Conservation (phyloP, 2,888 invertebrate species). For the Drosophila merina region DNA sequence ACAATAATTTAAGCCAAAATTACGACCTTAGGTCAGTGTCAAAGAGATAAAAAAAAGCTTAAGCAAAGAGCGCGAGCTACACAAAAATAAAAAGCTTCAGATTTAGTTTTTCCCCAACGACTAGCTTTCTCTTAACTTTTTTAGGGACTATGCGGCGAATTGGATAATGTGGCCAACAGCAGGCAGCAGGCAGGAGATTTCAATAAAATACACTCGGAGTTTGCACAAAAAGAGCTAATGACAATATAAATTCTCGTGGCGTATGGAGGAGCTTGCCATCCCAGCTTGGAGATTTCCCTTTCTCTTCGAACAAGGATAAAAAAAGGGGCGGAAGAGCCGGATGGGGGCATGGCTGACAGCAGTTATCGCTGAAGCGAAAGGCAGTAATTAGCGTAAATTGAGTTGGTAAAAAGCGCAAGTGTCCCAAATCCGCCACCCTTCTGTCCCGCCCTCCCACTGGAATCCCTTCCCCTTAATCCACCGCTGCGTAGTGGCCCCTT, state of each 20-base stretch:
- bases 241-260: constrained; percentile 70
- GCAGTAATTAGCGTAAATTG: constrained; percentile 78
- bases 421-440: constrained; percentile 51
- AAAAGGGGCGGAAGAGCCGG: not conserved
- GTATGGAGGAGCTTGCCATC: constrained; percentile 51
- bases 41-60: not conserved
- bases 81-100: not conserved
- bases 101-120: not conserved
- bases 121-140: not conserved
- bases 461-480: constrained; percentile 1
- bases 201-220: constrained; percentile 63
- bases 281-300: constrained; percentile 12
- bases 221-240: constrained; percentile 70
- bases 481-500: constrained; percentile 46
- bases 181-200: constrained; percentile 40
- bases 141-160: constrained; percentile 58
- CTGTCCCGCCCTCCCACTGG: not conserved
- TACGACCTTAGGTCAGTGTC: constrained; percentile 63
- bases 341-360: constrained; percentile 25
- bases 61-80: constrained; percentile 49
- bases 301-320: constrained; percentile 7
- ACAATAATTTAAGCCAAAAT: constrained; percentile 46
- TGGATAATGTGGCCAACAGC: constrained; percentile 28
- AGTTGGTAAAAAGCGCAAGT: constrained; percentile 77
- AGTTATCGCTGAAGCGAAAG: constrained; percentile 67